Evolutionary conservation across 1,140 invertebrate genomes (phyloP).

Genomic region (Macrobrachium rosenbergii): DNA sequence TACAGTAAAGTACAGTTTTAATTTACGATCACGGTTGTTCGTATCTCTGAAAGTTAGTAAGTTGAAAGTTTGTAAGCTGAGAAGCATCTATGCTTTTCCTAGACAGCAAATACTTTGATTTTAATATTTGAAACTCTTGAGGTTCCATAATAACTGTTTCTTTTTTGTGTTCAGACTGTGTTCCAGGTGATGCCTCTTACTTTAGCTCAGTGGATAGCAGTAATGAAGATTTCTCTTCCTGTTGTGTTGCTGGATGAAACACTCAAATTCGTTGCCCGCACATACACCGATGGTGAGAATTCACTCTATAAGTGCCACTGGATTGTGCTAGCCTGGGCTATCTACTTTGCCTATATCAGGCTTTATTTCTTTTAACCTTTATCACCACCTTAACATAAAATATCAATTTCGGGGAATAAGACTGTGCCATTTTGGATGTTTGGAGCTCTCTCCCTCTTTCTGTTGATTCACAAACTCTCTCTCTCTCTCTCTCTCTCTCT

Average conservation of each 20-base stretch:
- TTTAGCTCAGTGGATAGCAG: constrained; percentile 96
- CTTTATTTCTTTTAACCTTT: constrained; percentile 54
- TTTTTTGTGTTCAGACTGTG: constrained; percentile 82
- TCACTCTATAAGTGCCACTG: constrained; percentile 64
- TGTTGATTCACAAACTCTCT: too few species aligned
- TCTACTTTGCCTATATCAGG: constrained; percentile 68
- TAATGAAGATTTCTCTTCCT: constrained; percentile 99
- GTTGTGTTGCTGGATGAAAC: constrained; percentile 99
- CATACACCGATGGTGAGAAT: constrained; percentile 91
- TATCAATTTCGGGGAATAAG: background rate
- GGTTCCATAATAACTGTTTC: background rate
- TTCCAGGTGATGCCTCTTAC: constrained; percentile 99
- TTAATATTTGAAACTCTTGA: too few species aligned
- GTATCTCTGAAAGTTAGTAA: too few species aligned
- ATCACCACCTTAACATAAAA: constrained; percentile 5
- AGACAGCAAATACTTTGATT: too few species aligned
- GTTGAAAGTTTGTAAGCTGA: too few species aligned
- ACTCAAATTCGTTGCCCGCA: constrained; percentile 98
- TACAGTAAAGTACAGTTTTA: too few species aligned
- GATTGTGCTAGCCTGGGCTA: constrained; percentile 67
- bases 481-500: too few species aligned
- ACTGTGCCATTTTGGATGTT: constrained; percentile 6
- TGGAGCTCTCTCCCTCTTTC: too few species aligned
- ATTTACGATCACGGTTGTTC: too few species aligned
- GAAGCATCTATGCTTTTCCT: too few species aligned